A percentile compares a stretch with the other conserved stretches of the same genome.
phyloP scores from a whole-genome alignment of 2,888 invertebrate species.

The Tuberolachnus salignus region DNA sequence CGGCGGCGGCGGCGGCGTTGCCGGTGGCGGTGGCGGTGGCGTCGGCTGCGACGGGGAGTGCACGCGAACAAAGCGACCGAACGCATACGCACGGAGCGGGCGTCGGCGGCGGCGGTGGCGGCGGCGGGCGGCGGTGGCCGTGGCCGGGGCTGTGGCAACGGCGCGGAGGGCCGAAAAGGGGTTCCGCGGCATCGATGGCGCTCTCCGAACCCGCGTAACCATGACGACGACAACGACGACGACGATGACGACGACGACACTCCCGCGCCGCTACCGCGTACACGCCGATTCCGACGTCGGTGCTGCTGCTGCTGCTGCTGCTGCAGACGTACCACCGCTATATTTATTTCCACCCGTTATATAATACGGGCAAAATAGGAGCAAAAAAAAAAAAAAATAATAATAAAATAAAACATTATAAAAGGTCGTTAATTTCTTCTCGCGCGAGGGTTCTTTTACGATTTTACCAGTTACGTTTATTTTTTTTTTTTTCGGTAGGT shows the following conservation, averaged over 20 bases:
- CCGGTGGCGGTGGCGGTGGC: too few relatives aligned
- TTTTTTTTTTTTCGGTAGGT: too few relatives aligned
- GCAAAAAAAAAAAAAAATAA: background rate
- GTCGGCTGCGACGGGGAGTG: background rate
- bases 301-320: constrained; percentile 3
- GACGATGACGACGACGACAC: constrained; percentile 39
- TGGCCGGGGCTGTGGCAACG: background rate
- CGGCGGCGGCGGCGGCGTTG: background rate
- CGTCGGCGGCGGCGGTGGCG: background rate
- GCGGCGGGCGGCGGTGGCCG: background rate
- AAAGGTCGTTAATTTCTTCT: constrained; percentile 38
- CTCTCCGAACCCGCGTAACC: constrained; percentile 32
- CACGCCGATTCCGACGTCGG: background rate
- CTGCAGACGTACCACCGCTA: too few relatives aligned
- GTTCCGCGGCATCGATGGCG: constrained; percentile 38
- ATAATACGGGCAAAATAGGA: background rate
- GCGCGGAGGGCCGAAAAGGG: constrained; percentile 1
- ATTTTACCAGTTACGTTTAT: constrained; percentile 12
- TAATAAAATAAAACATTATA: constrained; percentile 45
- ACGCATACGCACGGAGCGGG: background rate
- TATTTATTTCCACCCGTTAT: constrained; percentile 26
- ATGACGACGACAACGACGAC: constrained; percentile 44
- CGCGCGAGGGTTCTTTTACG: constrained; percentile 11
- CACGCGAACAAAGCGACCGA: constrained; percentile 21
- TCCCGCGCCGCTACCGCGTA: background rate